Conservation (phyloP, 2,888 invertebrate species). For the Electrophaes corylata region DNA sequence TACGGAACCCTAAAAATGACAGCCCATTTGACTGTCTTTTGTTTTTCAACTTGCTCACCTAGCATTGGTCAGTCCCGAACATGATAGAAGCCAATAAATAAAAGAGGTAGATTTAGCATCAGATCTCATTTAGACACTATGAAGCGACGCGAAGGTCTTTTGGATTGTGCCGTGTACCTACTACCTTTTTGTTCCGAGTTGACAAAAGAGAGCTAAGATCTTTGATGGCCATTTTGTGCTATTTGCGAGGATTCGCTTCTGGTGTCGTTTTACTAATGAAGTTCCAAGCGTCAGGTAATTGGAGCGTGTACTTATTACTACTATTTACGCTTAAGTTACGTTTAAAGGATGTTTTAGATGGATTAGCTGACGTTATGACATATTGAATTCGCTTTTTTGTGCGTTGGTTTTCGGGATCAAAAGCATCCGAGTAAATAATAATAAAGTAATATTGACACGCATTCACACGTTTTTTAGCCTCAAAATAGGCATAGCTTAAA, state of each 20-base stretch:
- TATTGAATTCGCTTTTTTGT: no score
- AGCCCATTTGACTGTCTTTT: neutral
- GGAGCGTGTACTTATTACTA: neutral
- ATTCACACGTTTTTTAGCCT: no score
- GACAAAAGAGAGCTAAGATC: constrained; percentile 30
- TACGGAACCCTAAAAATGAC: no score
- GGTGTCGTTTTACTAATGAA: constrained; percentile 20
- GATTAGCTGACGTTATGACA: no score
- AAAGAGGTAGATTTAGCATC: constrained; percentile 11
- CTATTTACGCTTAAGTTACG: neutral
- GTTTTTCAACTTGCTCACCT: neutral
- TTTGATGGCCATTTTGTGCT: constrained; percentile 31
- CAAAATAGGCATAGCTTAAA: no score
- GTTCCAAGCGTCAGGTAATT: constrained; percentile 4
- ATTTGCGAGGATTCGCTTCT: constrained; percentile 26
- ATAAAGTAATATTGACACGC: no score
- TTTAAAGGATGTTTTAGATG: neutral
- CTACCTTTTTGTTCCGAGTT: constrained; percentile 22
- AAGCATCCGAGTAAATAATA: no score
- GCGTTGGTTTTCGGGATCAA: no score
- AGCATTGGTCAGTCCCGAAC: neutral
- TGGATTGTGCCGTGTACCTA: constrained; percentile 14
- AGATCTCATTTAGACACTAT: constrained; percentile 28
- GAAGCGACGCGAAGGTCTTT: constrained; percentile 28
- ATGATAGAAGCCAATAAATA: neutral